Evolutionary conservation across 2,113 vertebrate species (phyloP).

Genomic region (Heptranchias perlo): DNA sequence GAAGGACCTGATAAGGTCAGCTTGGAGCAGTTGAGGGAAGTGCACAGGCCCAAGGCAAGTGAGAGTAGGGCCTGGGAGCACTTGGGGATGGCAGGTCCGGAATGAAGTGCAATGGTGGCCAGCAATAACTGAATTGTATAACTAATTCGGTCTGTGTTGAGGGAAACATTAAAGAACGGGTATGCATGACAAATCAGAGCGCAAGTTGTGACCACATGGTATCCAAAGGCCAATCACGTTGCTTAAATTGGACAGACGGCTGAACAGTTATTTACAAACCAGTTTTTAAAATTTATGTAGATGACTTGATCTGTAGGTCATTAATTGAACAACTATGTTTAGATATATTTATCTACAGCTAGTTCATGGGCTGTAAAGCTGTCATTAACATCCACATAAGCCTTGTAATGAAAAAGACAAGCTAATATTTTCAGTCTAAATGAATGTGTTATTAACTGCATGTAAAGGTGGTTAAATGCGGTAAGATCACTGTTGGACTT

Average conservation of each 20-base stretch:
- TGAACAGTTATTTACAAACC: neutral
- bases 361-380: neutral
- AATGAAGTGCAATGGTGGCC: no score
- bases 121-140: no score
- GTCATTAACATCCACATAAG: neutral
- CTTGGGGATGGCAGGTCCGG: no score
- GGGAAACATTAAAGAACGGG: no score
- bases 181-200: no score
- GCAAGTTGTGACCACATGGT: neutral
- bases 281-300: neutral
- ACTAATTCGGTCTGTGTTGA: no score
- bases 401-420: neutral
- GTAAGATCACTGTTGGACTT: no score
- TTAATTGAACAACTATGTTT: neutral
- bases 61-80: no score
- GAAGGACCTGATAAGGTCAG: no score
- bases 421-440: neutral
- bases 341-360: neutral
- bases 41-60: no score
- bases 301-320: neutral
- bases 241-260: neutral
- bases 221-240: neutral
- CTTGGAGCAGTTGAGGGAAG: no score
- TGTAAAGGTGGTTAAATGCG: no score
- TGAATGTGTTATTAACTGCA: neutral